These are phyloP conservation scores for Diabrotica balteata DNA, from an alignment of 2,888 invertebrate genomes.

Conservation along the genomic window DNA sequence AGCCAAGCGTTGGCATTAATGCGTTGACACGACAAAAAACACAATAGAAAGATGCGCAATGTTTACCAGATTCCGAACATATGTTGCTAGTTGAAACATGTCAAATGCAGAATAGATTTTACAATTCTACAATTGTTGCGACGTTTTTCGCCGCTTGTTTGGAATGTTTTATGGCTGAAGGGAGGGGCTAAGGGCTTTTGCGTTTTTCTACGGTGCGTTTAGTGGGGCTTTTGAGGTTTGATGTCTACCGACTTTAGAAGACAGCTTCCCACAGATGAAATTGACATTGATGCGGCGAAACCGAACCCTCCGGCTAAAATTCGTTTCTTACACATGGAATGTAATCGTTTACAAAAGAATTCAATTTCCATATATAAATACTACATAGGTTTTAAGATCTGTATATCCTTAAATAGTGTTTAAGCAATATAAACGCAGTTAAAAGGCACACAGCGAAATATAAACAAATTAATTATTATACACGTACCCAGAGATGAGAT, in stretches of 20 bases:
- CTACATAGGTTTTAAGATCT: too few species aligned
- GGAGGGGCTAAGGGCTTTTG: slow-evolving; percentile 26
- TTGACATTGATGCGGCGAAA: neutral
- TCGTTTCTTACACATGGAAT: too few species aligned
- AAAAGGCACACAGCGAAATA: too few species aligned
- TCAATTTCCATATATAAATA: too few species aligned
- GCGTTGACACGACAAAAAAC: slow-evolving; percentile 54
- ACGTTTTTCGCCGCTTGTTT: slow-evolving; percentile 26
- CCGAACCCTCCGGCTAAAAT: too few species aligned
- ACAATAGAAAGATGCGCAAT: slow-evolving; percentile 56
- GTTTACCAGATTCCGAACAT: slow-evolving; percentile 51
- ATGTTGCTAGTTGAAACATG: slow-evolving; percentile 47
- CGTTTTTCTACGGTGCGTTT: slow-evolving; percentile 21
- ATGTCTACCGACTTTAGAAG: slow-evolving; percentile 10
- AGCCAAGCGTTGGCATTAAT: slow-evolving; percentile 38
- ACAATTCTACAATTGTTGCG: slow-evolving; percentile 38
- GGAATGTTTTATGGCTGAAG: slow-evolving; percentile 36
- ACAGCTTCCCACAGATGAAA: slow-evolving; percentile 6
- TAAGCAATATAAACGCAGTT: too few species aligned
- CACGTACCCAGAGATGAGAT: too few species aligned
- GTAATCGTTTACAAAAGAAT: too few species aligned
- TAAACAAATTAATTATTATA: too few species aligned
- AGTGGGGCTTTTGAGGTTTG: slow-evolving; percentile 14
- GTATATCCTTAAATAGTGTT: too few species aligned
- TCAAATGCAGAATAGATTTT: slow-evolving; percentile 44